These are phyloP conservation scores for Manacus vitellinus DNA, from an alignment of 2,113 vertebrate genomes.

Conservation along the genomic window DNA sequence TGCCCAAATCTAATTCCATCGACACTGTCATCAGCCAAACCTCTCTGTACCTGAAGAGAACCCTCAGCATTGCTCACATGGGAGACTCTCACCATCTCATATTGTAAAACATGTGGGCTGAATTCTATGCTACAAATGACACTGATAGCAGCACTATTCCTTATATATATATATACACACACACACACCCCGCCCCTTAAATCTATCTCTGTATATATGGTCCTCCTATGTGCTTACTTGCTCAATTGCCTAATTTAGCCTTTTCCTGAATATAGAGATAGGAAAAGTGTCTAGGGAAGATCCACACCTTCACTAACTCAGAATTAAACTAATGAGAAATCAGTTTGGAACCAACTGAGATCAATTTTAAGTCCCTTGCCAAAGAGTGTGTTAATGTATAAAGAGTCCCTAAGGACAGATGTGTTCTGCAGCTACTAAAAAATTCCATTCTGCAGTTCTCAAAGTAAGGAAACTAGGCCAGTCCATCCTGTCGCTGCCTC, in stretches of 20 bases:
- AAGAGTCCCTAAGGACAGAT: not conserved
- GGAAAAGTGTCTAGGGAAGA: not conserved
- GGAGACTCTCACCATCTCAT: not conserved
- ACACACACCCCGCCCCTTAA: not conserved
- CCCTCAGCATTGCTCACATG: not conserved
- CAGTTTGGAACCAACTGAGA: not conserved
- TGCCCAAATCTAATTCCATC: not conserved
- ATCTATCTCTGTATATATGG: not conserved
- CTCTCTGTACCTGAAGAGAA: not conserved
- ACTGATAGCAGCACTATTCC: not conserved
- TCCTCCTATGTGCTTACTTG: not conserved
- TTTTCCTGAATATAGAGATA: not conserved
- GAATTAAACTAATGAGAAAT: not conserved
- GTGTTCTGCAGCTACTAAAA: not conserved
- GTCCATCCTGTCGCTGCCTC: not conserved
- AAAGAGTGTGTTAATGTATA: not conserved
- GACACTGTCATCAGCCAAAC: not conserved
- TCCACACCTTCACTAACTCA: not conserved
- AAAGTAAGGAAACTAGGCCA: slow-evolving; percentile 25
- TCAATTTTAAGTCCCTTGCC: not conserved
- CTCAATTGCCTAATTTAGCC: not conserved
- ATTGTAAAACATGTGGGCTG: not conserved
- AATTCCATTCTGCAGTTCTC: slow-evolving; percentile 19
- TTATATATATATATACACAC: not conserved
- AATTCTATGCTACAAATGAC: not conserved